These are phyloP conservation scores for Pteronotus mesoamericanus DNA, from an alignment of 2,797 vertebrate genomes.

Conservation along the genomic window DNA sequence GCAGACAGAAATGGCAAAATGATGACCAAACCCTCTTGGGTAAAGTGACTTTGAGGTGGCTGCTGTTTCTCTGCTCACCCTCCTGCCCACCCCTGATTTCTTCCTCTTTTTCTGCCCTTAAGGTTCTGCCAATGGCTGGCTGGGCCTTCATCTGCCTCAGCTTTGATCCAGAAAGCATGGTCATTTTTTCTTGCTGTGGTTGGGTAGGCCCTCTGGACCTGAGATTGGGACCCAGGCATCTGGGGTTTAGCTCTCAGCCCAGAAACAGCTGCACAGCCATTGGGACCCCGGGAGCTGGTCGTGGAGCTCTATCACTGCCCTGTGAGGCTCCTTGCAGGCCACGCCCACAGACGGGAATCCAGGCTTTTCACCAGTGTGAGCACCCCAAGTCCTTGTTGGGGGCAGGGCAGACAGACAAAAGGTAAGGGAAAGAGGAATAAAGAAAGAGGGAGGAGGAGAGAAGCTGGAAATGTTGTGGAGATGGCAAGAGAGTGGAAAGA, in stretches of 20 bases:
- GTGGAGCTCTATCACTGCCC: rapidly evolving
- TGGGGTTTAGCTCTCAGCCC: not conserved
- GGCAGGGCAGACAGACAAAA: not conserved
- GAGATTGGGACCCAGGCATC: not conserved
- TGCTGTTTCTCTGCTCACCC: not conserved
- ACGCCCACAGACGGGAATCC: not conserved
- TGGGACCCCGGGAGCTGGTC: not conserved
- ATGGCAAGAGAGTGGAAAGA: not conserved
- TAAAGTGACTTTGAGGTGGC: slow-evolving; percentile 79
- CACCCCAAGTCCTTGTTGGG: not conserved
- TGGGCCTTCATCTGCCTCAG: rapidly evolving
- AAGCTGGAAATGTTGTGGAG: not conserved
- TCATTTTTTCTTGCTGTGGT: not conserved
- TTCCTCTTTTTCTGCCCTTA: not conserved
- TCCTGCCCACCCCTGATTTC: slow-evolving; percentile 17
- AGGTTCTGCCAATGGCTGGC: not conserved
- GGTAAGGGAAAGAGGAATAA: not conserved
- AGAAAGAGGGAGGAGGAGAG: not conserved
- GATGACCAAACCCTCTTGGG: slow-evolving; percentile 62
- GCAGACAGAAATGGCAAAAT: slow-evolving; percentile 49
- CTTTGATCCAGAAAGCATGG: not conserved
- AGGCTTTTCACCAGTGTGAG: not conserved
- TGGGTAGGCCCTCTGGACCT: not conserved
- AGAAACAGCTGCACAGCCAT: not conserved
- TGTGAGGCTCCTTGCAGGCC: not conserved